Percentiles rank a stretch among this genome's conserved stretches.
These are phyloP conservation scores for Oxycera nigricornis DNA, from an alignment of 2,888 invertebrate species.

Conservation along the genomic window DNA sequence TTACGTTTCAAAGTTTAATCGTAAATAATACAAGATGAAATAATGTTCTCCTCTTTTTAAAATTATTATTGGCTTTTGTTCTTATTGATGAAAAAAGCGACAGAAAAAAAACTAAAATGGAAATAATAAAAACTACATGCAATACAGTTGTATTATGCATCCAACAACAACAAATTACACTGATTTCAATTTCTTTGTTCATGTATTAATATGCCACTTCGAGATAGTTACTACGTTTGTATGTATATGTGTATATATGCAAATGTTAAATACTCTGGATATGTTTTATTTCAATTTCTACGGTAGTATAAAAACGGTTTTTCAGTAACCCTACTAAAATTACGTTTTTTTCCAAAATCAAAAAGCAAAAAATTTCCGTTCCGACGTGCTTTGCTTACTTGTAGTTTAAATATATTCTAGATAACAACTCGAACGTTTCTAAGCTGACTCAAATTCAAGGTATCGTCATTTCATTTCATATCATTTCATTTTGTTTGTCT, in stretches of 20 bases:
- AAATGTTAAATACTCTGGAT: conserved; percentile 29
- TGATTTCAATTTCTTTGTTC: conserved; percentile 5
- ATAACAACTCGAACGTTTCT: neutral
- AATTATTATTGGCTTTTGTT: conserved; percentile 30
- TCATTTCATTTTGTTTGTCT: too few species aligned
- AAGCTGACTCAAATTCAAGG: neutral
- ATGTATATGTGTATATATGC: neutral
- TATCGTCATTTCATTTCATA: neutral
- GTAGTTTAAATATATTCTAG: conserved; percentile 3
- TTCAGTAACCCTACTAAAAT: conserved; percentile 1
- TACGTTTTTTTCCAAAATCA: neutral
- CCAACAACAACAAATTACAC: neutral
- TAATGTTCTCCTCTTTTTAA: conserved; percentile 18
- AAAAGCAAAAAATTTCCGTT: neutral
- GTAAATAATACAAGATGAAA: conserved; percentile 32
- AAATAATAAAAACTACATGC: neutral
- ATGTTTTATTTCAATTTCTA: conserved; percentile 36
- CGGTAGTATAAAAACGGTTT: conserved; percentile 29
- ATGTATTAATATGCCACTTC: conserved; percentile 32
- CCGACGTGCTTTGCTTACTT: conserved; percentile 16
- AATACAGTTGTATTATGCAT: too few species aligned
- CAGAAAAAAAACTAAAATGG: neutral
- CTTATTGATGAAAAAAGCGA: conserved; percentile 2
- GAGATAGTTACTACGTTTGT: too few species aligned
- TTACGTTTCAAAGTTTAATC: conserved; percentile 21